Evolutionary conservation across 2,797 vertebrate genomes (phyloP), one percentile per base, ranked within the genome.

Genomic region (Tangara arthus): DNA sequence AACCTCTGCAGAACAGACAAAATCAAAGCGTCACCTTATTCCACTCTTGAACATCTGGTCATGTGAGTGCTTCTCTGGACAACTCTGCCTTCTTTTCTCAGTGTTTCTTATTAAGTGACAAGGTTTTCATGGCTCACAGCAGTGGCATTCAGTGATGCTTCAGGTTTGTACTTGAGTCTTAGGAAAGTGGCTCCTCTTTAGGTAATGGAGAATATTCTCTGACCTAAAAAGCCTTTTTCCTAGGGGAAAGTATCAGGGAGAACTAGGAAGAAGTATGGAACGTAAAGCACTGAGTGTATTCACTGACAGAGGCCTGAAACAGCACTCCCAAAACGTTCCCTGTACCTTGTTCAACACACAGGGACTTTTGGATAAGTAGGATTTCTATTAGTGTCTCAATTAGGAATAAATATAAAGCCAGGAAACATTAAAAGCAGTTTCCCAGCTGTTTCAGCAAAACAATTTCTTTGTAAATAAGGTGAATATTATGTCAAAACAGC

Each of bases 401-500:
- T 91, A 56, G n/a, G 53, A 81, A 82, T 22, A 69, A 37, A 56
- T 39, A 30, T 37, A 57, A 76, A 95, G 55, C 17, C 66, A 86
- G 56, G 15, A 44, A 76, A 64, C 28, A 66, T 24, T 23, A 82
- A 79, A 90, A 93, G 77, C 77, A 69, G 26, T 69, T 79, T 79
- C 87, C 37, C 93, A 94, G 66, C 94, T 88, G 90, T 52, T 90
- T 83, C 55, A 66, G 34, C 16, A 12, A 6, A 87, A 91, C 49
- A 61, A 75, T 69, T 75, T 72, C 42, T 93, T 81, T 44, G 47
- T 82, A 95, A 95, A 82, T 91, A 88, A 94, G 72, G 70, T 18
- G 70, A 91, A 41, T 2, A 1, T 49, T 88, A 44, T 12, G 35
- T 88, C 88, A 91, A 90, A 91, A 47, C 95, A 96, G 76, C 77